Base-by-base conservation (phyloP, 2,888 invertebrate genomes). In the Xanthorhoe designata region DNA sequence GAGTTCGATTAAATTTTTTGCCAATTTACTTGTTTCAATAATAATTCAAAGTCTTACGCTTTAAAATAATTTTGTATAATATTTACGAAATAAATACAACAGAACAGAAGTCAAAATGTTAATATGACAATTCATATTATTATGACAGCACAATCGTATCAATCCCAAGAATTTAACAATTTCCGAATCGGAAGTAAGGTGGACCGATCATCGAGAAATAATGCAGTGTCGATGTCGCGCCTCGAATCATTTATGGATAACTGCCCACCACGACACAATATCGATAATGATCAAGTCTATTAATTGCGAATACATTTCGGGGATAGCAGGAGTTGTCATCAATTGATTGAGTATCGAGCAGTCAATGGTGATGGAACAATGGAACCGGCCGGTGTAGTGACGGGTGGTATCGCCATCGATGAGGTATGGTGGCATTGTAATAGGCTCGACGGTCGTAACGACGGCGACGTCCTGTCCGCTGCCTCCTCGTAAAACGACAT, bases 111-210 rank as follows among this genome's bases (percentile, higher is more conserved):
- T 87, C 84, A 85, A 3, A 24, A 24, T 87, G 81, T 84, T 84
- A 87, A 88, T 84, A 81, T 78, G 82, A 76, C 80, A 57, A 84
- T 86, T 85, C 82, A 80, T 79, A 45, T 51, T 38, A 58, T 35
- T 53, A 87, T 83, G 86, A 86, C 81, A 81, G 76, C 81, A 86
- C 83, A 85, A 86, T 83, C 81, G 85, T 87, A 87, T 78, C 82
- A 78, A 87, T 88, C 85, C 87, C 82, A 83, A 85, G 88, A 90
- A 90, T 90, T 91, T 87, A 85, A 90, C 88, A 90, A 83, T 92
- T 92, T 92, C 92, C 92, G 93, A 93, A 92, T 93, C 93, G 93
- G 93, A 93, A 93, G 93, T 92, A 90, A 88, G 91, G 86, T 88
- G 85, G 85, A 79, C 83, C 86, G 89, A 89, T 89, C 88, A 84